Evolutionary conservation across 2,797 vertebrate species (phyloP).

Genomic region (Lacerta viridis): DNA sequence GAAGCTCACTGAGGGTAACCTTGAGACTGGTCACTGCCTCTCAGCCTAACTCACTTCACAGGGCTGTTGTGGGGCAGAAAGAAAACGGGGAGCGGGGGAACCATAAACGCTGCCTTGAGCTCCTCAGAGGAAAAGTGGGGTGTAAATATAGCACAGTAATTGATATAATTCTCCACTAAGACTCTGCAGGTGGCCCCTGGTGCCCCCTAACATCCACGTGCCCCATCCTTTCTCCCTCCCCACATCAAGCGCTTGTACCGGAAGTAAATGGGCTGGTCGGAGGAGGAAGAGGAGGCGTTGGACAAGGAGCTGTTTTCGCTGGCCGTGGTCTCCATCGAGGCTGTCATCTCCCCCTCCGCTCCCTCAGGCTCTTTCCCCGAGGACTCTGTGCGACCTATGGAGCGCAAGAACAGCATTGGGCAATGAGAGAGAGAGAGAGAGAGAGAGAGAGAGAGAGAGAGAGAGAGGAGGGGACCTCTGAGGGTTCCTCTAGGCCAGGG

Average conservation of each 20-base stretch:
- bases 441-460: too few species aligned
- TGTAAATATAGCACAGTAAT: too few species aligned
- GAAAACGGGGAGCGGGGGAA: too few species aligned
- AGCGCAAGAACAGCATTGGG: neutral
- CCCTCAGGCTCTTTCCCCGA: neutral
- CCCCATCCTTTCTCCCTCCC: too few species aligned
- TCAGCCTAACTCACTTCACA: too few species aligned
- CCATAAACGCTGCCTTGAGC: too few species aligned
- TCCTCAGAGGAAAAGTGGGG: too few species aligned
- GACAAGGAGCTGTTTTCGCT: constrained; percentile 84
- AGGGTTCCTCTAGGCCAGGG: neutral
- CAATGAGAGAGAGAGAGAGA: neutral
- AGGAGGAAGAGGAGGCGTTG: constrained; percentile 82
- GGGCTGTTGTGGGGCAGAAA: too few species aligned
- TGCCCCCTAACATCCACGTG: accelerated
- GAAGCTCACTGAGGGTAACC: too few species aligned
- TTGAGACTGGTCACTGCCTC: too few species aligned
- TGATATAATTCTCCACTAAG: neutral
- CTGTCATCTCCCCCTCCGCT: constrained; percentile 77
- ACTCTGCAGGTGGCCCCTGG: neutral
- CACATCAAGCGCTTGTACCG: constrained; percentile 76
- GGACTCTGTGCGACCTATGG: constrained; percentile 79
- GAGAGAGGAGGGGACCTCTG: too few species aligned
- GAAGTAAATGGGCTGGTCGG: constrained; percentile 94
- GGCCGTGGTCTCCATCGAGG: constrained; percentile 84